Base-by-base conservation (phyloP, 1,140 invertebrate genomes). In the Thalassaphorura encarpata region DNA sequence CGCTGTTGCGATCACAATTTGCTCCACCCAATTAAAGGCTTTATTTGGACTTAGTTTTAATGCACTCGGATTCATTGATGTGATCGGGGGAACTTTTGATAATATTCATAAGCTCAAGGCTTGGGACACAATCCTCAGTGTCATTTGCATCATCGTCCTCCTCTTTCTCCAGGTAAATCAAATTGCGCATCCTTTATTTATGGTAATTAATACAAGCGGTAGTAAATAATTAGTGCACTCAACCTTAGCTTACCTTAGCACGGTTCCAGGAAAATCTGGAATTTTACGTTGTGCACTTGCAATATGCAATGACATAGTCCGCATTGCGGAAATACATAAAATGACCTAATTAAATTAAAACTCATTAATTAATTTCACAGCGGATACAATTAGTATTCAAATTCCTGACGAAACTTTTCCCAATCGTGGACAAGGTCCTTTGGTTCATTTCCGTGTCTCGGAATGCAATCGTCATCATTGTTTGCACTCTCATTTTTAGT, bases 1-100 rank as follows among this genome's bases (percentile, higher is more conserved):
- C 13, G 89, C 89, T 0, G 89, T 88, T 1, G 87, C 89, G 29
- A 85, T 93, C 53, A 89, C 89, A 43, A 91, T 93, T 45, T 85
- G 84, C 3, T 83, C 84, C 45, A 84, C 85, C 13, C 89, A 93
- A 74, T 73, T 91, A 24, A 91, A 89, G 70, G 81, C 84, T 66
- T 77, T 89, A 36, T 72, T 88, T 1, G 86, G 85, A 1, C 71
- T 89, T 2, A 76, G 73, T 41, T 80, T 83, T 55, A 69, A 75
- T 0, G 80, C 79, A 0, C 77, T 77, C 18, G 81, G 81, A 64
- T 85, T 86, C 64, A 58, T 84, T 3, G 74, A 82, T 58, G 75
- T 77, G 5, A 80, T 80, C 77, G 66, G 63, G 29, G 72, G 76
- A 28, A 74, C 85, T 45, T 80, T 81, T 64, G 75, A 81, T 58